A percentile compares a stretch with the other conserved stretches of the same genome.
Conservation (phyloP, 2,113 vertebrate species). For the Camelus dromedarius region DNA sequence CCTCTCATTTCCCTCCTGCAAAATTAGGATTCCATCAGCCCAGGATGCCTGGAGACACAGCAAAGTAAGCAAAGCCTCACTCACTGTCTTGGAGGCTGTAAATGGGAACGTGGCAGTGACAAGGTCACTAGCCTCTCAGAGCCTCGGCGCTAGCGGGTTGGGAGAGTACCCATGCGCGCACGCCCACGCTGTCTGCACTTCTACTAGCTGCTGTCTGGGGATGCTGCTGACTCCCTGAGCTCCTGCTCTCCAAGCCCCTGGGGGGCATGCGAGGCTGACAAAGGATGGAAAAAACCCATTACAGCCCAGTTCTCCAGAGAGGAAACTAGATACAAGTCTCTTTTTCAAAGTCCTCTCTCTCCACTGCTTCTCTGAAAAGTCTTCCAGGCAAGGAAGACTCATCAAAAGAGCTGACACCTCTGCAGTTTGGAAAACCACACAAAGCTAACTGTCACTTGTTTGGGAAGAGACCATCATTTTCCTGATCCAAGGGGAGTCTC, state of each 20-base stretch:
- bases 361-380: neutral
- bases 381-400: neutral
- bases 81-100: neutral
- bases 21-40: neutral
- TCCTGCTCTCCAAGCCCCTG: neutral
- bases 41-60: neutral
- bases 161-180: fast-evolving
- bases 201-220: neutral
- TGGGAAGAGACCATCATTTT: neutral
- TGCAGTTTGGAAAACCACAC: neutral
- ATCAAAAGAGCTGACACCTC: neutral
- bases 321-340: neutral
- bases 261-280: neutral
- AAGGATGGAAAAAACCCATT: neutral
- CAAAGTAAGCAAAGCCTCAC: neutral
- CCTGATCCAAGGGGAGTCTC: neutral
- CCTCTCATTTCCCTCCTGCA: slow-evolving; percentile 1
- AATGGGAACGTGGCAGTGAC: neutral
- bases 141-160: fast-evolving
- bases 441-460: neutral
- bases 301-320: neutral
- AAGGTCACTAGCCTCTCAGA: neutral
- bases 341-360: neutral
- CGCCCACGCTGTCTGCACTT: neutral
- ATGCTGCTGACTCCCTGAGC: neutral